Percentiles rank a stretch among this genome's conserved stretches.
Conservation (phyloP, 2,113 vertebrate genomes). For the Pithys albifrons region DNA sequence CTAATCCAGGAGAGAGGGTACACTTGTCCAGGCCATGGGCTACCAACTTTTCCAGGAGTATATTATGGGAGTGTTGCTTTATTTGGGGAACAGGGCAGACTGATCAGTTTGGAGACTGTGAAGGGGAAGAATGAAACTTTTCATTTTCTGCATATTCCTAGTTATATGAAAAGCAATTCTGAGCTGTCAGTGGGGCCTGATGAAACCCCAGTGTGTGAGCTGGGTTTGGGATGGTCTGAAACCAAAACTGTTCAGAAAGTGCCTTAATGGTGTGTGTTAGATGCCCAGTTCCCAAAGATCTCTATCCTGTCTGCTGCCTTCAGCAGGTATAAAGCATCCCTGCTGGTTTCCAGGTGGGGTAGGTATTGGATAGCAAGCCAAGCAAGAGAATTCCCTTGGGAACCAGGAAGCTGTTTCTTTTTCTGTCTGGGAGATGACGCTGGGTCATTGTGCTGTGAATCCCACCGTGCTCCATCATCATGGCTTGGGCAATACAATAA, state of each 20-base stretch:
- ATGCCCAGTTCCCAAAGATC: not conserved
- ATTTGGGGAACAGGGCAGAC: not conserved
- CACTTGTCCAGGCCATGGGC: too few species aligned
- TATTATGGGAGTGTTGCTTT: not conserved
- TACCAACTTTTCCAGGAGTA: too few species aligned
- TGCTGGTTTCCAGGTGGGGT: not conserved
- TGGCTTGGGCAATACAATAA: not conserved
- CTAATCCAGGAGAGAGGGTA: too few species aligned
- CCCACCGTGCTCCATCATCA: accelerated
- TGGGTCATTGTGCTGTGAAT: not conserved
- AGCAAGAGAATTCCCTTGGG: not conserved
- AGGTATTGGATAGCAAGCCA: not conserved
- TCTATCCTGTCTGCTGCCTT: not conserved
- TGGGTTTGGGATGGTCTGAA: not conserved
- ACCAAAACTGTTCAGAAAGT: not conserved
- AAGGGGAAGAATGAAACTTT: not conserved
- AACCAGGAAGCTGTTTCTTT: not conserved
- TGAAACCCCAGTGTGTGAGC: not conserved
- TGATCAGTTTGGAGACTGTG: not conserved
- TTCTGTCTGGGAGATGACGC: not conserved
- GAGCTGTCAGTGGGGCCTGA: not conserved
- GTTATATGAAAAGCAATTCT: not conserved
- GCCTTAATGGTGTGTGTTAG: not conserved
- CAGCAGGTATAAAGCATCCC: not conserved
- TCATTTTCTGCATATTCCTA: not conserved